Base-by-base conservation (phyloP, 2,797 vertebrate species). In the Sebastes nivosus region DNA sequence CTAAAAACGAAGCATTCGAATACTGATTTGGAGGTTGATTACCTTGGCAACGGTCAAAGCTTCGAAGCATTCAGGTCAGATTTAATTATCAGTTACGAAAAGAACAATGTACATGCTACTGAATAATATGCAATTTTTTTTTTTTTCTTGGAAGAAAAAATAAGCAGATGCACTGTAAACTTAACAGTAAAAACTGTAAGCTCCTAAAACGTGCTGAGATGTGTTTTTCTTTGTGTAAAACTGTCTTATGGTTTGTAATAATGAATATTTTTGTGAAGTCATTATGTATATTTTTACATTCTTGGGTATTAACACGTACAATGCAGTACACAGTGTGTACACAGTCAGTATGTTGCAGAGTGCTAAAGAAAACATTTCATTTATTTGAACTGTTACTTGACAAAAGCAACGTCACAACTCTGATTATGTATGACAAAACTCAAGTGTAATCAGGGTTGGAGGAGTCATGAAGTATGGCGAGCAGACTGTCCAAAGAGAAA, bases 331-430 rank as follows among this genome's bases (percentile, higher is more conserved):
- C 7, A 34, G 8, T 6, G 1, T 63, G 6, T 29, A 25, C 4
- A 30, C 4, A n/a, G 25, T 27, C 2, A 1, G 59, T 16, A 52
- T 42, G n/a, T 8, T 27, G 1, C 25, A 24, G 1, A 38, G 34
- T n/a, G 1, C n/a, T n/a, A n/a, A n/a, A n/a, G n/a, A n/a, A n/a
- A n/a, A n/a, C n/a, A 13, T 36, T 54, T 3, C 8, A 50, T 36
- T 24, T 11, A 9, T 64, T 74, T 27, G 0, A 54, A 29, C n/a
- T 20, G 2, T 1, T 22, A 12, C 60, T 32, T 63, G 20, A 20
- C 2, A 60, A 60, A 18, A 54, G 0, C 8, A 9, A 54, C 0
- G 0, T 1, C 20, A 22, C 20, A n/a, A 0, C 18, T n/a, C 4
- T 10, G 60, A 18, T 46, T 46, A 46, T 46, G 42, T 46, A 18